A percentile compares a stretch with the other conserved stretches of the same genome.
Evolutionary conservation across 2,797 vertebrate genomes (phyloP).

Genomic region (Epinephelus coioides): DNA sequence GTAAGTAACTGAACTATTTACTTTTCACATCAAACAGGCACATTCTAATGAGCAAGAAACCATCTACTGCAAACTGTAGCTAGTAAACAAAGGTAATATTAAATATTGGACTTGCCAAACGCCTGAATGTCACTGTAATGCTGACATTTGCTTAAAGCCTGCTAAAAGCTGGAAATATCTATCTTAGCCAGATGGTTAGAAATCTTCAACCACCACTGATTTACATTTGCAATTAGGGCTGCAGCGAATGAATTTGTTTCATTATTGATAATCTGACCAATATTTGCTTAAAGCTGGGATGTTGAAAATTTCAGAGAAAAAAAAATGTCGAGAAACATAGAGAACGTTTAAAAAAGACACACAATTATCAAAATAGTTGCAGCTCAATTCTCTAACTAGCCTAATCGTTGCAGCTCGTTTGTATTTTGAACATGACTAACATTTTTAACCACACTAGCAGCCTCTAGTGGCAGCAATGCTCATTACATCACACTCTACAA

Average conservation of each 20-base stretch:
- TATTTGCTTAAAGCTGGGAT: no score
- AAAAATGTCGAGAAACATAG: no score
- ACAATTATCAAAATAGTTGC: not conserved
- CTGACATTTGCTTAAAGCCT: not conserved
- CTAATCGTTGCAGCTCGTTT: not conserved
- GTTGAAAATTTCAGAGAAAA: no score
- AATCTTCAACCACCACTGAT: no score
- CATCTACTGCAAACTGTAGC: not conserved
- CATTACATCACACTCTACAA: not conserved
- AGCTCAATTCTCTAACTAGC: no score
- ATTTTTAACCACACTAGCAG: not conserved
- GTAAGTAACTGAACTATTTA: conserved; percentile 2
- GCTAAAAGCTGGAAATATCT: not conserved
- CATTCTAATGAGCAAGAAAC: conserved; percentile 1
- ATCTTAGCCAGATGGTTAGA: no score
- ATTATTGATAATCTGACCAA: no score
- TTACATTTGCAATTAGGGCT: no score
- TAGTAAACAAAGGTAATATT: not conserved
- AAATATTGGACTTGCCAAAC: not conserved
- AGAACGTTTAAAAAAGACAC: no score
- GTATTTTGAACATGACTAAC: not conserved
- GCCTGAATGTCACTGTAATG: not conserved
- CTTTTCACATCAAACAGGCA: conserved; percentile 12
- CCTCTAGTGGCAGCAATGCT: not conserved
- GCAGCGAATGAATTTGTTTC: no score